Evolutionary conservation across 2,113 vertebrate genomes (phyloP).

Genomic region (Todiramphus chloris): DNA sequence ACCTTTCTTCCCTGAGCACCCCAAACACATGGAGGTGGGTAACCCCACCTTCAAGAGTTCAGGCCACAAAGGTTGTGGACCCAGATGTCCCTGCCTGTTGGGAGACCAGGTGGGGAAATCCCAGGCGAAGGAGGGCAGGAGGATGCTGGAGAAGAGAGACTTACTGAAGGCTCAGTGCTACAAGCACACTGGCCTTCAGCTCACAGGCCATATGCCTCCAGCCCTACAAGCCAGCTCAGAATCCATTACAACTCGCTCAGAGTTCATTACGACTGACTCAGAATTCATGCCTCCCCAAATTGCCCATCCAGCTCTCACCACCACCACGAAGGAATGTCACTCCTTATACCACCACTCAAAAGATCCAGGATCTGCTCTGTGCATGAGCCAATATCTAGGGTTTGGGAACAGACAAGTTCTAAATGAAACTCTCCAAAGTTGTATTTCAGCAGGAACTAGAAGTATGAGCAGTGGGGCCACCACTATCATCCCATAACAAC

Average conservation of each 20-base stretch:
- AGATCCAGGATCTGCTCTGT: background rate
- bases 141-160: background rate
- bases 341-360: background rate
- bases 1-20: background rate
- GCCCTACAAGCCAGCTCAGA: background rate
- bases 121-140: background rate
- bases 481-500: background rate
- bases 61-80: background rate
- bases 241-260: accelerated
- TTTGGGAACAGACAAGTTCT: background rate
- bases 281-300: background rate
- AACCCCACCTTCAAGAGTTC: background rate
- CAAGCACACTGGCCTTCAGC: accelerated
- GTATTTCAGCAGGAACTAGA: background rate
- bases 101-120: background rate
- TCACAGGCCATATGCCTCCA: background rate
- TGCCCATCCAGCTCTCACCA: background rate
- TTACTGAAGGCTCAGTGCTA: background rate
- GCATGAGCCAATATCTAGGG: background rate
- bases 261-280: background rate
- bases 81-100: background rate
- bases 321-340: background rate
- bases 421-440: background rate
- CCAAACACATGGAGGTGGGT: accelerated
- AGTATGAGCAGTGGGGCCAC: background rate